Evolutionary conservation across 2,113 vertebrate genomes (phyloP), one percentile per base, ranked within the genome.

Genomic region (Mesoclemmys tuberculata): DNA sequence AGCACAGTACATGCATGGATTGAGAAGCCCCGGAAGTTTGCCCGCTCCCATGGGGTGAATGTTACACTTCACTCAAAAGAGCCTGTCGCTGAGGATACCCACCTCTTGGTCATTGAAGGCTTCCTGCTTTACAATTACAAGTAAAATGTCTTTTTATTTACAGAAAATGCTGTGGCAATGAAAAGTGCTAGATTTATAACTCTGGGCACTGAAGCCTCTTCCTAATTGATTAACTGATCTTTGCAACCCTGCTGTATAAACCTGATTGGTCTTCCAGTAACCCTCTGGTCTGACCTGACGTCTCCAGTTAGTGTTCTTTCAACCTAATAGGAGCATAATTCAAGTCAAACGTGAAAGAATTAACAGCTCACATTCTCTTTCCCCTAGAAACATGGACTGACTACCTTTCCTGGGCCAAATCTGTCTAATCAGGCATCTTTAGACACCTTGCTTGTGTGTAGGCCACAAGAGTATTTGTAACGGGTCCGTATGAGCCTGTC

Each of bases 41-140:
- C 99, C 91, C 98, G 98, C 16, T 98, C 99, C 16, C 99, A 99
- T 1, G 99, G 99, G 52, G 97, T 99, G 86, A 98, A 96, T 49
- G 95, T 99, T 29, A 95, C 97, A 2, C 97, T 95, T 0, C 93
- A 97, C 92, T 84, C 98, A 8, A 94, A 96, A 29, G 86, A 90
- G 44, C 94, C 98, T 74, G 10, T 26, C 71, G 95, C 95, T 68
- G 94, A 97, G 54, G 98, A 99, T 79, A 97, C 86, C 58, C 99
- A 99, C 95, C 96, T 99, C 86, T 98, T 99, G 84, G 98, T 99
- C 64, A 98, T 99, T 92, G 99, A 99, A 92, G 99, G 99, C 88
- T 99, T 99, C 91, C 98, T 99, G 96, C 99, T 99, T 24, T 99
- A 99, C 98, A 99, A 98, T 93, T 99, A 99, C 87, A 96, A 97